Conservation (phyloP, 2,113 vertebrate species). For the Mesembrinibis cayennensis region DNA sequence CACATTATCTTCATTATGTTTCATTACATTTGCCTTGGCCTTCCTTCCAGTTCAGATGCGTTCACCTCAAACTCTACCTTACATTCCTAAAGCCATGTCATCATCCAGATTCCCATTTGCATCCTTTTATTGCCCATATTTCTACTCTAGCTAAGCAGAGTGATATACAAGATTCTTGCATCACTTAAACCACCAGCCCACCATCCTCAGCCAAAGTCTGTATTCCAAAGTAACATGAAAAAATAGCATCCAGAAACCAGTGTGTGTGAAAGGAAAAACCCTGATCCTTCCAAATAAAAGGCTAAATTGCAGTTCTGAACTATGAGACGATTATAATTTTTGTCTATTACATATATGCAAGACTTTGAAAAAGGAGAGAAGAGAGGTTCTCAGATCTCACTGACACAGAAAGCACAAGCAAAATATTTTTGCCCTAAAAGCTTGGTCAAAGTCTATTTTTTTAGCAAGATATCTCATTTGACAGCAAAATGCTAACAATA, state of each 20-base stretch:
- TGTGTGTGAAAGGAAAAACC: neutral
- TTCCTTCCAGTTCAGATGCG: neutral
- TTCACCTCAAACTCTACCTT: neutral
- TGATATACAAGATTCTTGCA: neutral
- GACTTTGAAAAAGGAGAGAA: neutral
- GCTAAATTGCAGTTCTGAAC: neutral
- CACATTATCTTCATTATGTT: neutral
- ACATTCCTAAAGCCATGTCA: neutral
- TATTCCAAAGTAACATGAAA: neutral
- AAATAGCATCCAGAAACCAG: neutral
- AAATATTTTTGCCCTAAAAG: neutral
- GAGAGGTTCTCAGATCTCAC: neutral
- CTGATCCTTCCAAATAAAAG: neutral
- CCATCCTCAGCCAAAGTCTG: neutral
- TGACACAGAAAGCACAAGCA: neutral
- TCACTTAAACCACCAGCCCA: neutral
- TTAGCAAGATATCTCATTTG: neutral
- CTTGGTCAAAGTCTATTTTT: neutral
- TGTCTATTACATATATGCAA: neutral
- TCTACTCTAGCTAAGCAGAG: neutral
- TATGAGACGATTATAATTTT: neutral
- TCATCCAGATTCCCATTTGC: neutral
- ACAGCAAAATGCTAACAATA: neutral
- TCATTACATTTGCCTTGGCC: neutral
- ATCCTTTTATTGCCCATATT: neutral